Evolutionary conservation across 2,113 vertebrate genomes (phyloP).

Genomic region (Meles meles): DNA sequence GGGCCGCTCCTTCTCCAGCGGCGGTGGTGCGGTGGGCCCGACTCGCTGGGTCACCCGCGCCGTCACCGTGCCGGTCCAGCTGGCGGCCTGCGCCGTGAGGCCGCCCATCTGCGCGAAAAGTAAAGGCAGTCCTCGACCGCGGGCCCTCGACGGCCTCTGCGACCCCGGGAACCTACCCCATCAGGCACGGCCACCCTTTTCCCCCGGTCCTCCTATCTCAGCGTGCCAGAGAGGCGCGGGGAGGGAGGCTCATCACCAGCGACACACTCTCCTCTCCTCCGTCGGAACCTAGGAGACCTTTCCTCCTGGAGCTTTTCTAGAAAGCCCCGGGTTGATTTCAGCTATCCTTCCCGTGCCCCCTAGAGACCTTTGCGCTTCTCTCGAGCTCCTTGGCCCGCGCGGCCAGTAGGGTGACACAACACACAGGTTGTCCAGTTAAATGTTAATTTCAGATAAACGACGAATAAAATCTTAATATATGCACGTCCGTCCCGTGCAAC

Average conservation of each 20-base stretch:
- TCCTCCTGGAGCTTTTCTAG: not conserved
- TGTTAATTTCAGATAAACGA: not conserved
- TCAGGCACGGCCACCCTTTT: not conserved
- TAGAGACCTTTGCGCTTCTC: not conserved
- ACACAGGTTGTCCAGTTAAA: not conserved
- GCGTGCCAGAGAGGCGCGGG: too few species aligned
- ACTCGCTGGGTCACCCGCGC: slow-evolving; percentile 86
- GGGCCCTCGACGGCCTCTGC: accelerated
- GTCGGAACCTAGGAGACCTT: not conserved
- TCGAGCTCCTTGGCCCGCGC: not conserved
- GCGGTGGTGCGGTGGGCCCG: slow-evolving; percentile 68
- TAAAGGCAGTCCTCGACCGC: not conserved
- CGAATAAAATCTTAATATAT: not conserved
- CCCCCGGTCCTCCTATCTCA: not conserved
- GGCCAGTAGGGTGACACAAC: not conserved
- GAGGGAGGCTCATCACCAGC: not conserved
- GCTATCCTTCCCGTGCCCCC: not conserved
- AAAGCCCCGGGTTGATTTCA: not conserved
- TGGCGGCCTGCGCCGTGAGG: slow-evolving; percentile 91
- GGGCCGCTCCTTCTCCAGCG: slow-evolving; percentile 48
- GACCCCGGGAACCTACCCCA: not conserved
- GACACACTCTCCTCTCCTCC: not conserved
- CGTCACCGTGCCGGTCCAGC: slow-evolving; percentile 92
- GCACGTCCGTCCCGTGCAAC: not conserved
- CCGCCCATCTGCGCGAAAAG: slow-evolving; percentile 89